Evolutionary conservation across 1,140 invertebrate genomes (phyloP).

Genomic region (Bombus sylvicola): DNA sequence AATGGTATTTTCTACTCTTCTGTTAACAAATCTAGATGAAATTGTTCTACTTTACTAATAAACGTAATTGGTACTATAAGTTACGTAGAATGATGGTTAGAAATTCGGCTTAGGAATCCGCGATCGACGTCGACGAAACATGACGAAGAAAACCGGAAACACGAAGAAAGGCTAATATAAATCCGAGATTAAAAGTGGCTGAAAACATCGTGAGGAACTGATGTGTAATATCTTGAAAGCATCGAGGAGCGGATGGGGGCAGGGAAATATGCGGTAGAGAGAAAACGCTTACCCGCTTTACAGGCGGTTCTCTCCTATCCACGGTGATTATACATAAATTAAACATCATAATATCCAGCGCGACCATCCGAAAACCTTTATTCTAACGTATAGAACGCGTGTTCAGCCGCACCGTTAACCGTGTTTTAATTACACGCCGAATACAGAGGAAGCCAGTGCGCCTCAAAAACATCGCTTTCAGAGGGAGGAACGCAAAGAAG

Average conservation of each 20-base stretch:
- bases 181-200: slow-evolving; percentile 66
- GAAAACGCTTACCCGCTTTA: not conserved
- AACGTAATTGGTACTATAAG: too few relatives aligned
- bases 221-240: slow-evolving; percentile 67
- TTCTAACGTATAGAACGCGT: slow-evolving; percentile 4
- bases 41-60: too few relatives aligned
- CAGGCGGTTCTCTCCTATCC: not conserved
- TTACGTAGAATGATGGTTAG: too few relatives aligned
- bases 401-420: slow-evolving; percentile 10
- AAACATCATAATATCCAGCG: slow-evolving; percentile 38
- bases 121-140: not conserved
- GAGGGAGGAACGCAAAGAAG: not conserved
- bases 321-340: slow-evolving; percentile 60
- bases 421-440: slow-evolving; percentile 35
- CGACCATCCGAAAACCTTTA: slow-evolving; percentile 13
- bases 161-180: slow-evolving; percentile 58
- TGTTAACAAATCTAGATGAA: too few relatives aligned
- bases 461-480: not conserved
- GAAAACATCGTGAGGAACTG: slow-evolving; percentile 58
- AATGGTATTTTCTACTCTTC: too few relatives aligned
- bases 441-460: not conserved
- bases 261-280: slow-evolving; percentile 26
- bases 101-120: slow-evolving; percentile 21
- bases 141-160: slow-evolving; percentile 17
- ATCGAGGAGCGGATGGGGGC: slow-evolving; percentile 25